Evolutionary conservation across 1,140 invertebrate species (phyloP).

Genomic region (Bombyx mandarina): DNA sequence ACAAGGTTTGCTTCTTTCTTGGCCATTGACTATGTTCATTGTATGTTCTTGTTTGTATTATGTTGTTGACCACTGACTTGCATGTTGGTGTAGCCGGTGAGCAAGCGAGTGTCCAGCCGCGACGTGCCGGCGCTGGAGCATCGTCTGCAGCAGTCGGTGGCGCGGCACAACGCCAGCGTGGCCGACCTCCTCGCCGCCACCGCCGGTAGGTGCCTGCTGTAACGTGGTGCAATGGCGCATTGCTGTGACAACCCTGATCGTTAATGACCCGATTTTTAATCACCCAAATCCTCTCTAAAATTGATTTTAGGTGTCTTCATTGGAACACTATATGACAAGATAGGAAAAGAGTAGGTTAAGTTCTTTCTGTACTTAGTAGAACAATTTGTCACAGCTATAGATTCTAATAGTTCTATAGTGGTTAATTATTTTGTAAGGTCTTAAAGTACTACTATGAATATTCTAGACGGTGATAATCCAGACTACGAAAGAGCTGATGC

Average conservation of each 20-base stretch:
- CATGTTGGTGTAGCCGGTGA: too few species aligned
- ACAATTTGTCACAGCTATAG: not conserved
- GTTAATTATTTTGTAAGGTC: too few species aligned
- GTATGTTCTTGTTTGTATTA: too few species aligned
- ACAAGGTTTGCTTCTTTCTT: too few species aligned
- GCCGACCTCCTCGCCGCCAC: constrained; percentile 24
- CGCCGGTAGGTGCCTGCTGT: constrained; percentile 1
- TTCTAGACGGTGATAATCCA: constrained; percentile 22
- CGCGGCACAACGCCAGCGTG: constrained; percentile 29
- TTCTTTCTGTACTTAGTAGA: not conserved
- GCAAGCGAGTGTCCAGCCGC: too few species aligned
- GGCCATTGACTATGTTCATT: too few species aligned
- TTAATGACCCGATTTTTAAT: not conserved
- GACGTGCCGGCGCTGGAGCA: not conserved
- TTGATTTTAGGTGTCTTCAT: not conserved
- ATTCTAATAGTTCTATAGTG: too few species aligned
- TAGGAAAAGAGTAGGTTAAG: not conserved
- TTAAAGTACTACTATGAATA: too few species aligned
- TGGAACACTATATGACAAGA: too few species aligned
- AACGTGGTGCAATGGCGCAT: not conserved
- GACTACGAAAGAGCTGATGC: constrained; percentile 22
- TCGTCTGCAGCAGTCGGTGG: constrained; percentile 15
- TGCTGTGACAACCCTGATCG: not conserved
- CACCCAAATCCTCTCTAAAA: not conserved
- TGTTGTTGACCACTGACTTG: too few species aligned